Base-by-base conservation (phyloP, 2,113 vertebrate species). In the Eleginops maclovinus region DNA sequence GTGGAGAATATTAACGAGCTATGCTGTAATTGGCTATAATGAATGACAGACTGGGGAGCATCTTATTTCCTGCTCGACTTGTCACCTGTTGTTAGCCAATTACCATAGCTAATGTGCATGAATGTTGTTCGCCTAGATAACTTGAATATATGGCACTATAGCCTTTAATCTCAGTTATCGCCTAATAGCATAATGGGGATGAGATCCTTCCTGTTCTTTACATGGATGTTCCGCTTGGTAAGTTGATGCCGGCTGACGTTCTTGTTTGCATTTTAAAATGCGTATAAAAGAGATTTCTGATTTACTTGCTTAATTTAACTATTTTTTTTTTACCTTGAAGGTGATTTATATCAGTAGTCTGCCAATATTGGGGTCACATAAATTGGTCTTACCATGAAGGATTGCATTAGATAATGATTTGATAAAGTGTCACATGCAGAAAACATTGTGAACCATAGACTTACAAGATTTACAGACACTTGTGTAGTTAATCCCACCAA, bases 1-100 rank as follows among this genome's bases (percentile, higher is more conserved):
- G 92, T 84, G 78, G 85, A 75, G 84, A 89, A 93, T 92, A 93
- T 93, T 92, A 93, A 94, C 70, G 86, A 91, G 71, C 85, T 61
- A 11, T 19, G 56, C 79, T 72, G 85, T 93, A 92, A 93, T 90
- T 90, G 83, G 66, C 69, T 59, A 24, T 89, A 89, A 93, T 89
- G 43, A 87, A 86, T 66, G 84, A 77, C 56, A 22, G 61, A 43
- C 79, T 53, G 56, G 79, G 85, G 61, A 78, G 72, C 53, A 66
- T 90, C 89, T 87, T 77, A 82, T 88, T 90, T 91, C 90, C 90
- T 84, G 77, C 77, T 85, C 76, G 55, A 65, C 77, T 87, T 84
- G 87, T 92, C 89, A 88, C 79, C 83, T 87, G 84, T 79, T 83
- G 73, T 92, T 86, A 84, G 56, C 78, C 79, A 75, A 72, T 72